These are phyloP conservation scores for Drosophila sechellia DNA, from an alignment of 1,140 invertebrate genomes.

Conservation along the genomic window DNA sequence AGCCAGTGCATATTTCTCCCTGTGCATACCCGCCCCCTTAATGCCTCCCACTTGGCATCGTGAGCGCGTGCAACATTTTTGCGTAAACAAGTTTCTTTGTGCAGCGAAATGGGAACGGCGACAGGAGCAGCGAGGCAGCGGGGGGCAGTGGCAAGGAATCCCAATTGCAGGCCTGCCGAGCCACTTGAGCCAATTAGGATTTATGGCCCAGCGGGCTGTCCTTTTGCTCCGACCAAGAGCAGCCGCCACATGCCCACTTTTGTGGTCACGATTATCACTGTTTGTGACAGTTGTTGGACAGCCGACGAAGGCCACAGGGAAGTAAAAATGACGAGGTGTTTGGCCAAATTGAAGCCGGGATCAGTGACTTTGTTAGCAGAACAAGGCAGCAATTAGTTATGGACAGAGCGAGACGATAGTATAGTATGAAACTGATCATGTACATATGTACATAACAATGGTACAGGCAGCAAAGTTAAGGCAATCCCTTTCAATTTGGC, in stretches of 20 bases:
- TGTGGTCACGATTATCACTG: conserved; percentile 33
- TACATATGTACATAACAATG: too few species aligned
- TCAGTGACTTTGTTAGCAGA: not conserved
- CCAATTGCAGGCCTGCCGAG: conserved; percentile 45
- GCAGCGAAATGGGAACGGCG: conserved; percentile 60
- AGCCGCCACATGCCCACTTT: conserved; percentile 1
- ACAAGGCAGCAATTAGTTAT: not conserved
- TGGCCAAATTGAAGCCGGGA: not conserved
- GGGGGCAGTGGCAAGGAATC: conserved; percentile 14
- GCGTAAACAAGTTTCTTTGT: conserved; percentile 73
- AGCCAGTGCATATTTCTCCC: not conserved
- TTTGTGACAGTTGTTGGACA: conserved; percentile 33
- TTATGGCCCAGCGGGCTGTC: conserved; percentile 52
- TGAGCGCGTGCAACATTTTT: conserved; percentile 60
- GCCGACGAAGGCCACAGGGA: not conserved
- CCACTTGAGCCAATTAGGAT: conserved; percentile 74
- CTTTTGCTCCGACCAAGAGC: not conserved
- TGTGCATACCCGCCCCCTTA: not conserved
- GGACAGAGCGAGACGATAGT: too few species aligned
- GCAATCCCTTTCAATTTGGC: conserved; percentile 1
- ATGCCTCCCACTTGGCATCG: conserved; percentile 22
- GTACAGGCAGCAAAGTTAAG: not conserved
- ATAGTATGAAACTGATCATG: too few species aligned
- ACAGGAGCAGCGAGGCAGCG: conserved; percentile 4
- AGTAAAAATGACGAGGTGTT: not conserved